These are phyloP conservation scores for Sturnira hondurensis DNA, from an alignment of 2,113 vertebrate species.

Conservation along the genomic window DNA sequence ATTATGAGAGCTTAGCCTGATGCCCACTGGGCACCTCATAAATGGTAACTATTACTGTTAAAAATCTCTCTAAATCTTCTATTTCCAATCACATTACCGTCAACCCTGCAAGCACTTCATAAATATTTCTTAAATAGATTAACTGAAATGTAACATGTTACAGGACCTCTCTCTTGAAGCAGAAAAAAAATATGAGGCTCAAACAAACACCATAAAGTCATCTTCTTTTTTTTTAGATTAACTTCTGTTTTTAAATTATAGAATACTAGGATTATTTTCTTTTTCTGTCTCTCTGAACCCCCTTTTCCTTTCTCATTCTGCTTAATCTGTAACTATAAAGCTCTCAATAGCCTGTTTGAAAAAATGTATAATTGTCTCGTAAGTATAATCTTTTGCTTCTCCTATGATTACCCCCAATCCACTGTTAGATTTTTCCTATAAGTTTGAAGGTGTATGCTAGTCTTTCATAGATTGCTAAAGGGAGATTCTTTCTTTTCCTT, in stretches of 20 bases:
- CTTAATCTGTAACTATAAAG: slow-evolving; percentile 36
- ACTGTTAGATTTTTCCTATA: background rate
- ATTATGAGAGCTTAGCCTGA: background rate
- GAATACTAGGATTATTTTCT: background rate
- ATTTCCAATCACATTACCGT: background rate
- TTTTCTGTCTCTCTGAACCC: background rate
- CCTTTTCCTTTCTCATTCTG: background rate
- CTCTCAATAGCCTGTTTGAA: background rate
- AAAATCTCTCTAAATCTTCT: slow-evolving; percentile 7
- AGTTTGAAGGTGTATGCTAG: background rate
- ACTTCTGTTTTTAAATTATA: background rate
- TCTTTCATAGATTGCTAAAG: background rate
- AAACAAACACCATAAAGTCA: background rate
- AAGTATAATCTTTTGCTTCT: background rate
- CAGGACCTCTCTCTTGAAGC: background rate
- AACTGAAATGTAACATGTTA: background rate
- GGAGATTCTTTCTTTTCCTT: background rate
- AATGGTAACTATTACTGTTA: background rate
- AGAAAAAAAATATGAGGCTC: background rate
- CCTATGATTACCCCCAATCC: background rate
- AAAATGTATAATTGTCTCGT: background rate
- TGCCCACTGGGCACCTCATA: background rate
- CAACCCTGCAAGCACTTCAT: background rate
- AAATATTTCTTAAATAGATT: background rate
- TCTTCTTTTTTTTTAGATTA: background rate